Evolutionary conservation across 2,797 vertebrate species (phyloP).

Genomic region (Salarias fasciatus): DNA sequence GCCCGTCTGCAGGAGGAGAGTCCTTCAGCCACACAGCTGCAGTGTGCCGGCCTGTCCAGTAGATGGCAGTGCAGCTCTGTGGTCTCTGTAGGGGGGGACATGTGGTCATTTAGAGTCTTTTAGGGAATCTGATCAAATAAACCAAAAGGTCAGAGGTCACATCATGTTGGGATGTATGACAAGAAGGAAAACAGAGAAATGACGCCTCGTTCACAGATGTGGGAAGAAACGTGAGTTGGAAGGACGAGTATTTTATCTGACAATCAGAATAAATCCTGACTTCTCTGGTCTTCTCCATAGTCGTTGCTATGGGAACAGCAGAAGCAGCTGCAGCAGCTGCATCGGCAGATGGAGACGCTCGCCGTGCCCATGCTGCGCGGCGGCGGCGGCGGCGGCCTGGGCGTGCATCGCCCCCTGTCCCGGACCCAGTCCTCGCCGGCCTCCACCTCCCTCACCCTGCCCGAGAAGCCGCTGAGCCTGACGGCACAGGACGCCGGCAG

Average conservation of each 20-base stretch:
- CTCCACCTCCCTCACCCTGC: constrained; percentile 86
- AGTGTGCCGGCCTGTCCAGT: constrained; percentile 16
- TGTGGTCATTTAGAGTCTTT: too few relatives aligned
- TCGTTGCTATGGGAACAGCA: constrained; percentile 92
- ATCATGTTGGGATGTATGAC: too few relatives aligned
- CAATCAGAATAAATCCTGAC: too few relatives aligned
- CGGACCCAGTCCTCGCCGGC: constrained; percentile 94
- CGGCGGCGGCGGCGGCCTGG: constrained; percentile 24
- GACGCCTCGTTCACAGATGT: too few relatives aligned
- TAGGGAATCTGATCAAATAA: too few relatives aligned
- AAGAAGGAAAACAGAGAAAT: too few relatives aligned
- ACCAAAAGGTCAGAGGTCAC: too few relatives aligned
- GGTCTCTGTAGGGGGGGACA: neutral
- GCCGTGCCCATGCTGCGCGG: constrained; percentile 81
- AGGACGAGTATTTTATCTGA: too few relatives aligned
- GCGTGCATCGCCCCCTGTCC: constrained; percentile 87
- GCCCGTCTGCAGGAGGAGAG: too few relatives aligned
- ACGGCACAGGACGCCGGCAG: constrained; percentile 87
- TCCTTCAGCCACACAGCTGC: too few relatives aligned
- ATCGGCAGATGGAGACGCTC: constrained; percentile 86
- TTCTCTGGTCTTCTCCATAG: constrained; percentile 58
- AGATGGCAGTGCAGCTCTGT: constrained; percentile 60
- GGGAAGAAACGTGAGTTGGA: too few relatives aligned
- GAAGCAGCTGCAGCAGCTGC: constrained; percentile 89
- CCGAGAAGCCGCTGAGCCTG: constrained; percentile 82